Evolutionary conservation across 2,797 vertebrate species (phyloP).

Genomic region (Graptemys geographica): DNA sequence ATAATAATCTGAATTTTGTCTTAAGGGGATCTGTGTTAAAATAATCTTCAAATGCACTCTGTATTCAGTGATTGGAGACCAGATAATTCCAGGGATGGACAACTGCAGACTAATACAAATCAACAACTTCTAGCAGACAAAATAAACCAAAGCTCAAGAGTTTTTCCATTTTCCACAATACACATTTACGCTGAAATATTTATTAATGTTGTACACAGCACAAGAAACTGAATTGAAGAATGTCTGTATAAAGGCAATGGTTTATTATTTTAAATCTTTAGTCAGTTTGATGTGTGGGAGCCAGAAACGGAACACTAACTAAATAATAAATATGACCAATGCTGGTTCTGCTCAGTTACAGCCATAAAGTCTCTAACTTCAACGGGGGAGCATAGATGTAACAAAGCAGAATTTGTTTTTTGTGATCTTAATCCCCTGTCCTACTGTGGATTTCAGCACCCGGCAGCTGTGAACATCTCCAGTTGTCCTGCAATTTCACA

Average conservation of each 20-base stretch:
- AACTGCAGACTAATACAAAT: not conserved
- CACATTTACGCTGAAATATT: not conserved
- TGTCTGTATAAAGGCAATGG: not conserved
- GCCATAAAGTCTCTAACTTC: not conserved
- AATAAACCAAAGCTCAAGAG: not conserved
- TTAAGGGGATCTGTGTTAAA: not conserved
- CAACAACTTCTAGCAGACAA: not conserved
- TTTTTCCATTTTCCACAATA: not conserved
- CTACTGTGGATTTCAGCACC: not conserved
- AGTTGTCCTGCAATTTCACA: not conserved
- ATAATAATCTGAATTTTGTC: not conserved
- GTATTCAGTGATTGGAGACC: not conserved
- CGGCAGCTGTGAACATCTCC: not conserved
- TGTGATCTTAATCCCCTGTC: not conserved
- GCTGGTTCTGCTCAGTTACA: not conserved
- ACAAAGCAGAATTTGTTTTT: not conserved
- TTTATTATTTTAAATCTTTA: not conserved
- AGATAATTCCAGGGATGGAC: not conserved
- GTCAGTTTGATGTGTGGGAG: not conserved
- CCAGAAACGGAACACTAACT: not conserved
- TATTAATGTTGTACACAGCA: not conserved
- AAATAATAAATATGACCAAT: not conserved
- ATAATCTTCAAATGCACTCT: not conserved
- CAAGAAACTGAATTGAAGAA: not conserved
- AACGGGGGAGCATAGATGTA: not conserved